Evolutionary conservation across 2,113 vertebrate genomes (phyloP).

Genomic region (Pseudorectes ferrugineus): DNA sequence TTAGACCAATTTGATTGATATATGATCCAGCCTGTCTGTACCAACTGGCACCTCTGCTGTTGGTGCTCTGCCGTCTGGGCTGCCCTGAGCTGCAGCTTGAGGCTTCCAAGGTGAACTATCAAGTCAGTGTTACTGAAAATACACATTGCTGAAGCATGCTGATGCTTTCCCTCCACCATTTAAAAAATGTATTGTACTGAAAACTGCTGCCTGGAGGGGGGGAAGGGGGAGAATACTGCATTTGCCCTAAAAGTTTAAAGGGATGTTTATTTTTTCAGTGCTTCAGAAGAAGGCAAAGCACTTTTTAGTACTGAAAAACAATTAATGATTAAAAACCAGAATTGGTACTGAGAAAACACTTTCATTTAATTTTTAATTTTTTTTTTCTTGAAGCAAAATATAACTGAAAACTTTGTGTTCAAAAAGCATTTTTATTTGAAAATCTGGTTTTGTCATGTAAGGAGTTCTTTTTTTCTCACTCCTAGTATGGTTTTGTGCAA

Average conservation of each 20-base stretch:
- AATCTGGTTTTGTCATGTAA: neutral
- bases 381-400: neutral
- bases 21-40: neutral
- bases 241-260: neutral
- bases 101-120: neutral
- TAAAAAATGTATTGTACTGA: neutral
- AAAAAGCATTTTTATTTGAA: neutral
- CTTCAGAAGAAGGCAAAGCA: neutral
- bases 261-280: neutral
- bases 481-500: neutral
- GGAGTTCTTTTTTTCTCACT: neutral
- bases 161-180: neutral
- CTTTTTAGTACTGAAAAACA: neutral
- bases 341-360: neutral
- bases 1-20: neutral
- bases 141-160: neutral
- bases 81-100: neutral
- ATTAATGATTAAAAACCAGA: neutral
- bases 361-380: neutral
- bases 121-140: neutral
- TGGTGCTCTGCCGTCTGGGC: neutral
- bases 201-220: fast-evolving
- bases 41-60: neutral
- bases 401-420: neutral
- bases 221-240: neutral